These are phyloP conservation scores for Agrochola macilenta DNA, from an alignment of 2,888 invertebrate genomes.

Conservation along the genomic window DNA sequence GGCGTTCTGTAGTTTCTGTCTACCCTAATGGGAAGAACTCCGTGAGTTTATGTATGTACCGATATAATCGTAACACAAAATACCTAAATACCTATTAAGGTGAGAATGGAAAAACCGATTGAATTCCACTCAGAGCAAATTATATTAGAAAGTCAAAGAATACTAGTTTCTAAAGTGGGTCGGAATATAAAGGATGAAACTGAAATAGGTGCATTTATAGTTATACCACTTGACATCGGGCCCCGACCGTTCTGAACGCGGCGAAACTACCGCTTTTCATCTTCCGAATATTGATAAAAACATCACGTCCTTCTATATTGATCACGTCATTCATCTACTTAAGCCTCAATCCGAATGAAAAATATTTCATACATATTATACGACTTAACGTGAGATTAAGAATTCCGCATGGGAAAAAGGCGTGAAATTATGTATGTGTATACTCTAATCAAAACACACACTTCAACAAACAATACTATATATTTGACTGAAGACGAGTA, in stretches of 20 bases:
- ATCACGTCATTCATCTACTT: constrained; percentile 57
- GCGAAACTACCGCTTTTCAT: constrained; percentile 39
- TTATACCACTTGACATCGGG: constrained; percentile 4
- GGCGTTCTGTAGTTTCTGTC: neutral
- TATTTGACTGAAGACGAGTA: neutral
- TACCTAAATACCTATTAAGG: no score
- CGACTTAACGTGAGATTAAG: neutral
- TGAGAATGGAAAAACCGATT: constrained; percentile 10
- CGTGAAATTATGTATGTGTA: neutral
- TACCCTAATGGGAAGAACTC: no score
- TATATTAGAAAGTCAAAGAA: constrained; percentile 27
- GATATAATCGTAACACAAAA: no score
- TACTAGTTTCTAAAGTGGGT: constrained; percentile 17
- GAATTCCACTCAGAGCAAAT: constrained; percentile 31
- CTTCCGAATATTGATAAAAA: constrained; percentile 57
- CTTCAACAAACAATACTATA: no score
- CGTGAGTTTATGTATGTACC: no score
- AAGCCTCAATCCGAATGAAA: constrained; percentile 35
- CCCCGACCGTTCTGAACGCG: constrained; percentile 1
- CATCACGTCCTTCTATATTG: constrained; percentile 59
- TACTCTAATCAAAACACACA: neutral
- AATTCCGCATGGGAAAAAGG: neutral
- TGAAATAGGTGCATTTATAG: neutral
- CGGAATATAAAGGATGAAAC: neutral
- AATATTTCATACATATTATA: constrained; percentile 33